Conservation (phyloP, 1,140 invertebrate genomes). For the Periplaneta americana region DNA sequence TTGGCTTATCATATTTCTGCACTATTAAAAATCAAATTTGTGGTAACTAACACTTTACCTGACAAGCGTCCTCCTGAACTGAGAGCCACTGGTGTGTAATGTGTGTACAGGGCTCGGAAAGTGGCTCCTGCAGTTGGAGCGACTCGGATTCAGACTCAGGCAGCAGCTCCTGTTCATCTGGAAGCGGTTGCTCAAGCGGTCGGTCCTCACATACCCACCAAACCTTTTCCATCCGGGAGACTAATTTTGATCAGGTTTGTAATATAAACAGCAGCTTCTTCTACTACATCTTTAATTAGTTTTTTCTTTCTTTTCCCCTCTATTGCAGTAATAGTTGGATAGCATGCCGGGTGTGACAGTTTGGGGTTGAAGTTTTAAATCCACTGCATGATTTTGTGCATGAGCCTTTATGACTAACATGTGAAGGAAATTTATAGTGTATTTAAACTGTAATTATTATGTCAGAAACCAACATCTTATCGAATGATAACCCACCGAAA, state of each 20-base stretch:
- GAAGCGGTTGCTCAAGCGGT: slow-evolving; percentile 29
- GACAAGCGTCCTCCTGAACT: slow-evolving; percentile 36
- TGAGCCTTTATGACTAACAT: background rate
- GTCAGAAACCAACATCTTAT: too few species aligned
- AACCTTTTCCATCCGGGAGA: slow-evolving; percentile 47
- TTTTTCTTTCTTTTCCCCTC: background rate
- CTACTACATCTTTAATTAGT: too few species aligned
- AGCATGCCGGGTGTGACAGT: background rate
- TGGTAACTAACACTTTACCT: slow-evolving; percentile 26
- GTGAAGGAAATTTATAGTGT: too few species aligned
- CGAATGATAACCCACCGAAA: too few species aligned
- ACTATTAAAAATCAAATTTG: background rate
- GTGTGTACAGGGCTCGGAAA: slow-evolving; percentile 42
- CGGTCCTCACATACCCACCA: slow-evolving; percentile 40
- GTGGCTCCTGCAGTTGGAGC: slow-evolving; percentile 40
- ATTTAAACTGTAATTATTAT: too few species aligned
- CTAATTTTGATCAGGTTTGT: background rate
- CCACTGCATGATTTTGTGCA: background rate
- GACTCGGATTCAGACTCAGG: slow-evolving; percentile 44
- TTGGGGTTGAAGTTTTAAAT: background rate
- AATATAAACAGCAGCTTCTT: background rate
- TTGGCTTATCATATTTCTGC: background rate
- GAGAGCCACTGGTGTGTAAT: slow-evolving; percentile 31
- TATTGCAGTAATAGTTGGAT: background rate
- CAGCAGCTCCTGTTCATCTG: slow-evolving; percentile 38